Conservation (phyloP, 1,140 invertebrate species). For the Euwallacea fornicatus region DNA sequence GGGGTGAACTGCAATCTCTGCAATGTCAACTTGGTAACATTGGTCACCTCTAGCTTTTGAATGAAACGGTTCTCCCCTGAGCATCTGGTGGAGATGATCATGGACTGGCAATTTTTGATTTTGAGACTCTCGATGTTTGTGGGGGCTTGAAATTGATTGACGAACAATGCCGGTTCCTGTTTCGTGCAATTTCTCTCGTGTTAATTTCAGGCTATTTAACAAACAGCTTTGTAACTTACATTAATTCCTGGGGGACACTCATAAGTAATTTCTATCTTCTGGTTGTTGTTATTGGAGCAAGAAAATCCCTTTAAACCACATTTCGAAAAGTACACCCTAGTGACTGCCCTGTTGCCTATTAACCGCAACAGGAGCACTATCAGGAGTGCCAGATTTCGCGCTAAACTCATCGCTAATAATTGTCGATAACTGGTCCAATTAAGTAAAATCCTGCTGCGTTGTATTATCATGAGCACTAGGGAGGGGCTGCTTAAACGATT, state of each 20-base stretch:
- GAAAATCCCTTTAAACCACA: conserved; percentile 32
- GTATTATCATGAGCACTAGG: too few relatives aligned
- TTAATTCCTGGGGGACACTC: conserved; percentile 17
- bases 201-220: too few relatives aligned
- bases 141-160: conserved; percentile 56
- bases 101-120: conserved; percentile 55
- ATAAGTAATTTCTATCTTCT: conserved; percentile 23
- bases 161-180: conserved; percentile 55
- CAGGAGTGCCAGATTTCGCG: too few relatives aligned
- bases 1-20: conserved; percentile 45
- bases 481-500: too few relatives aligned
- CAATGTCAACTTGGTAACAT: conserved; percentile 40
- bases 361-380: too few relatives aligned
- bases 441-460: too few relatives aligned
- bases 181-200: too few relatives aligned
- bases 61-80: conserved; percentile 46
- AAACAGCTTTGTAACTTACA: conserved; percentile 17
- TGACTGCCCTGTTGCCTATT: background rate
- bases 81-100: conserved; percentile 55
- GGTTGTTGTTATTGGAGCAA: conserved; percentile 20
- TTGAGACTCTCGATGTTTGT: conserved; percentile 53
- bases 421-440: too few relatives aligned
- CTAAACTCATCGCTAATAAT: too few relatives aligned
- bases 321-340: conserved; percentile 33
- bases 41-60: conserved; percentile 14